Conservation (phyloP, 2,888 invertebrate species). For the Nebria brevicollis region DNA sequence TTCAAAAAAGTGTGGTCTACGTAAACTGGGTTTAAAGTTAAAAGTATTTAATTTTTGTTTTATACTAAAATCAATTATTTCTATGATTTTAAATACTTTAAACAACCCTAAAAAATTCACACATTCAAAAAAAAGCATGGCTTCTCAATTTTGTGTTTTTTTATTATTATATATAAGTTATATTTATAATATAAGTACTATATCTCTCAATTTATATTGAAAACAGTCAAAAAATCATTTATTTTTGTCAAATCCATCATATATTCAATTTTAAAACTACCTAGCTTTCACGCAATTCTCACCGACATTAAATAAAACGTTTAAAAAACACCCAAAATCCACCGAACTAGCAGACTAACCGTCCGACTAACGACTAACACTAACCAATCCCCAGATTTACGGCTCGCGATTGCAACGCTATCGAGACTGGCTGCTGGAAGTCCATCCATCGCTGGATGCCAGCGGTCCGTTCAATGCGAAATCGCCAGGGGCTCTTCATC, state of each 20-base stretch:
- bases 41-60: neutral
- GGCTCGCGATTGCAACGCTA: conserved; percentile 86
- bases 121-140: conserved; percentile 17
- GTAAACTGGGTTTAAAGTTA: neutral
- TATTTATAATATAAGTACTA: conserved; percentile 32
- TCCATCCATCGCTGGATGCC: conserved; percentile 82
- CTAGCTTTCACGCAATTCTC: neutral
- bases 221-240: conserved; percentile 5
- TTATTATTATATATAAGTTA: conserved; percentile 24
- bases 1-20: conserved; percentile 1
- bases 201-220: conserved; percentile 15
- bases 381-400: conserved; percentile 76
- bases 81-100: neutral
- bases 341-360: conserved; percentile 48
- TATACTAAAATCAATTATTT: neutral
- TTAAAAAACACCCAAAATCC: conserved; percentile 10
- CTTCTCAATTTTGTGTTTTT: conserved; percentile 23
- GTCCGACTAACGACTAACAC: conserved; percentile 59
- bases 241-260: neutral
- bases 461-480: conserved; percentile 57
- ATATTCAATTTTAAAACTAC: neutral
- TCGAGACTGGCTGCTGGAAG: conserved; percentile 83
- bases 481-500: conserved; percentile 59
- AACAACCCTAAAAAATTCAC: neutral
- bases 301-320: neutral